phyloP scores from a whole-genome alignment of 2,888 invertebrate genomes.

The Drosophila mulleri region DNA sequence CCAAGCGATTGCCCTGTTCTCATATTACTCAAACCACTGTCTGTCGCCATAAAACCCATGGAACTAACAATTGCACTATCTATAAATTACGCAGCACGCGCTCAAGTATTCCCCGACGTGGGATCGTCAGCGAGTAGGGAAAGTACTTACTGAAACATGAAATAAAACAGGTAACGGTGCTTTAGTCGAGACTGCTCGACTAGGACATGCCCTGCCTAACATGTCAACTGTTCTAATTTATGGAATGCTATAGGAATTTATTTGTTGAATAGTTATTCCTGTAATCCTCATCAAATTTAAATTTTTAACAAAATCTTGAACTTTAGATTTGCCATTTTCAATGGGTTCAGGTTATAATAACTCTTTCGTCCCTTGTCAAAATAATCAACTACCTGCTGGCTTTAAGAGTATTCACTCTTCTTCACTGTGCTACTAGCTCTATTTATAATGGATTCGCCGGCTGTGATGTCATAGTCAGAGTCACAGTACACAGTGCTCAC shows the following conservation, averaged over 20 bases:
- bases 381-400: neutral
- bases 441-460: no score
- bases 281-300: neutral
- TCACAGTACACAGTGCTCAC: neutral
- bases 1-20: neutral
- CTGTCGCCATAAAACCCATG: conserved; percentile 10
- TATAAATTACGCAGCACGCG: conserved; percentile 15
- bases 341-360: neutral
- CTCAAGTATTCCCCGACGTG: conserved; percentile 15
- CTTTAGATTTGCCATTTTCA: no score
- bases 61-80: conserved; percentile 37
- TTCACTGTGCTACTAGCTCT: neutral
- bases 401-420: neutral
- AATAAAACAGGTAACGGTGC: neutral
- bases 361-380: no score
- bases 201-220: no score
- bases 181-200: neutral
- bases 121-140: neutral
- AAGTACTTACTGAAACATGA: neutral
- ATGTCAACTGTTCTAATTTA: no score
- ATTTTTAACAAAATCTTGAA: no score
- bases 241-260: no score
- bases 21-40: conserved; percentile 19
- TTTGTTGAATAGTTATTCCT: no score
- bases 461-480: conserved; percentile 38